These are phyloP conservation scores for Champsocephalus gunnari DNA, from an alignment of 2,797 vertebrate genomes.

Conservation along the genomic window DNA sequence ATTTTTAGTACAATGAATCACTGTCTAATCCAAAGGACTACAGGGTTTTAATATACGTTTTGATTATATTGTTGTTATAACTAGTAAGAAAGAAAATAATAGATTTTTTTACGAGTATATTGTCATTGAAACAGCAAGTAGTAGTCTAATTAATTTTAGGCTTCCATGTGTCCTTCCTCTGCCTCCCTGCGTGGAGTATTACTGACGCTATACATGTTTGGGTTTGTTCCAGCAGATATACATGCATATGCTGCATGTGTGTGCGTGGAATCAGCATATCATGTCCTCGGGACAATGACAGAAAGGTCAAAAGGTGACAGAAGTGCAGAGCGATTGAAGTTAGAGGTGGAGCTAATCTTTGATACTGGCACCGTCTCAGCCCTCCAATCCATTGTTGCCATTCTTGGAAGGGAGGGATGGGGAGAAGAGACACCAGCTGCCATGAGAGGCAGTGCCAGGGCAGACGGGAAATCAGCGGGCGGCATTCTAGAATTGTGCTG, in stretches of 20 bases:
- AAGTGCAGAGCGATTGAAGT: constrained; percentile 15
- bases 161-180: neutral
- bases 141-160: too few relatives aligned
- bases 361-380: constrained; percentile 37
- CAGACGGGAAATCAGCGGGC: constrained; percentile 84
- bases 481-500: constrained; percentile 70
- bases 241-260: neutral
- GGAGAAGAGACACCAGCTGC: constrained; percentile 71
- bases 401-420: constrained; percentile 44
- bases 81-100: too few relatives aligned
- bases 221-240: neutral
- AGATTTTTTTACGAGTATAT: too few relatives aligned
- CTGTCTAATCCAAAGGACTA: too few relatives aligned
- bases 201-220: neutral
- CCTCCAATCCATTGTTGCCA: constrained; percentile 51
- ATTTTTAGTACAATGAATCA: too few relatives aligned
- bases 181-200: neutral
- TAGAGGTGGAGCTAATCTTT: constrained; percentile 45
- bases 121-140: too few relatives aligned
- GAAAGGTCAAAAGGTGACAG: constrained; percentile 50
- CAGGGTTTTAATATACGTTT: too few relatives aligned
- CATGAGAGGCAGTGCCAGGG: constrained; percentile 71
- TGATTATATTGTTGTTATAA: too few relatives aligned
- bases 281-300: neutral
- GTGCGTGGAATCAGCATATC: neutral